phyloP scores from a whole-genome alignment of 2,888 invertebrate species.

The Itoplectis maculator region DNA sequence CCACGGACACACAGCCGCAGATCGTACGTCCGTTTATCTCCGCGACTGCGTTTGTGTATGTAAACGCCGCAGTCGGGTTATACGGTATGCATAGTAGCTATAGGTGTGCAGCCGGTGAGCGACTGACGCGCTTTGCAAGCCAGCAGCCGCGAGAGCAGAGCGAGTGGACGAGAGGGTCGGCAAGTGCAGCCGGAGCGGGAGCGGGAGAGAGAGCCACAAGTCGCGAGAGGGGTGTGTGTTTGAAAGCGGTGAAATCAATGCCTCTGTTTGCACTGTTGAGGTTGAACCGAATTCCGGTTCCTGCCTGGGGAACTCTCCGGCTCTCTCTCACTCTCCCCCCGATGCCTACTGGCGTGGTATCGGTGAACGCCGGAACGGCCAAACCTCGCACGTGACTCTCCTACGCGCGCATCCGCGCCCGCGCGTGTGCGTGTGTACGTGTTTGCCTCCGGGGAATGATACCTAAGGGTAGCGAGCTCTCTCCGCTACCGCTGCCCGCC shows the following conservation, averaged over 20 bases:
- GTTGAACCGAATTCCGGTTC: slow-evolving; percentile 82
- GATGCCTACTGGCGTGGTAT: slow-evolving; percentile 63
- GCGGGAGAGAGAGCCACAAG: slow-evolving; percentile 74
- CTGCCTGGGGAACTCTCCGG: slow-evolving; percentile 66
- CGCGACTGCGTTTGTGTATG: slow-evolving; percentile 16
- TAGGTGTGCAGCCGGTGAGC: slow-evolving; percentile 47
- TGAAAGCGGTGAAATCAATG: slow-evolving; percentile 84
- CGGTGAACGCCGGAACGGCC: slow-evolving; percentile 60
- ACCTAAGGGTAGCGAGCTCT: slow-evolving; percentile 60
- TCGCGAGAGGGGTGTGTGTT: slow-evolving; percentile 79
- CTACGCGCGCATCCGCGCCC: slow-evolving; percentile 63
- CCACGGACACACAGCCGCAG: slow-evolving; percentile 32
- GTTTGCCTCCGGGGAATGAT: slow-evolving; percentile 62
- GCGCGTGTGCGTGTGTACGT: slow-evolving; percentile 66
- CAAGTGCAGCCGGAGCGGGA: not conserved
- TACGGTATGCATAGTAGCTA: slow-evolving; percentile 38
- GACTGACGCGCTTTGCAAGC: slow-evolving; percentile 50
- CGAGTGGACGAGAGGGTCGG: slow-evolving; percentile 57
- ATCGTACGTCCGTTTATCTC: slow-evolving; percentile 32
- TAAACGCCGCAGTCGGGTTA: slow-evolving; percentile 39
- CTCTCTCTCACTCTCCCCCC: too few species aligned
- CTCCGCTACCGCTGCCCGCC: slow-evolving; percentile 52
- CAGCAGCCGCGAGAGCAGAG: slow-evolving; percentile 42
- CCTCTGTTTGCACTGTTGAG: slow-evolving; percentile 84
- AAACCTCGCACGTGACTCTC: slow-evolving; percentile 56